Evolutionary conservation across 1,140 invertebrate species (phyloP).

Genomic region (Drosophila tsacasi): DNA sequence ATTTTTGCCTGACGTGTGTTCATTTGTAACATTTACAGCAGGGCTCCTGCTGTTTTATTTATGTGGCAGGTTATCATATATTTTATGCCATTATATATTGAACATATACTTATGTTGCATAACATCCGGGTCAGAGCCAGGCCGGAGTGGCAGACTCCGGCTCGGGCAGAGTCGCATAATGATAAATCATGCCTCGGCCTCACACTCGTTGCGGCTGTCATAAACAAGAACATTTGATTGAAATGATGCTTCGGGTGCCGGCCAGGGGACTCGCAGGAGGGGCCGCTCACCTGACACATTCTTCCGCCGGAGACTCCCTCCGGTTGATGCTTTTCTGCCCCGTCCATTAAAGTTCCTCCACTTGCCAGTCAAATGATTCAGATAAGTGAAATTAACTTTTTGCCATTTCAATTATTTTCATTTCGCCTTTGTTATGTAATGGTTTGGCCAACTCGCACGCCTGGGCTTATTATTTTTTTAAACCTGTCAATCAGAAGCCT

Average conservation of each 20-base stretch:
- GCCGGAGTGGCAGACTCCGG: slow-evolving; percentile 3
- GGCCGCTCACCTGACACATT: slow-evolving; percentile 46
- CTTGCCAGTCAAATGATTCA: slow-evolving; percentile 32
- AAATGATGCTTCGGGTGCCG: slow-evolving; percentile 50
- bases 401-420: slow-evolving; percentile 15
- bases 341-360: slow-evolving; percentile 54
- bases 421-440: slow-evolving; percentile 3
- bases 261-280: background rate
- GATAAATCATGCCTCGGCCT: slow-evolving; percentile 64
- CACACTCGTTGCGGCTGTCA: slow-evolving; percentile 51
- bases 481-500: slow-evolving; percentile 10
- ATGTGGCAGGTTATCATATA: slow-evolving; percentile 53
- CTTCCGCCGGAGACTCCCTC: slow-evolving; percentile 24
- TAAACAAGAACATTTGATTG: slow-evolving; percentile 76
- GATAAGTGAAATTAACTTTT: slow-evolving; percentile 64
- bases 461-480: slow-evolving; percentile 35
- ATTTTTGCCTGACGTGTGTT: slow-evolving; percentile 26
- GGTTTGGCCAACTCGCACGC: slow-evolving; percentile 4
- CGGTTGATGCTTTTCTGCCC: slow-evolving; percentile 2
- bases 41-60: slow-evolving; percentile 62
- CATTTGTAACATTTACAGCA: slow-evolving; percentile 55
- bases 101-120: slow-evolving; percentile 76
- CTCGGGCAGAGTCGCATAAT: slow-evolving; percentile 49
- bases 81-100: slow-evolving; percentile 77
- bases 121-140: slow-evolving; percentile 36